Percentiles rank a stretch among this genome's conserved stretches.
Conservation (phyloP, 2,888 invertebrate genomes). For the Ptychoptera albimana region DNA sequence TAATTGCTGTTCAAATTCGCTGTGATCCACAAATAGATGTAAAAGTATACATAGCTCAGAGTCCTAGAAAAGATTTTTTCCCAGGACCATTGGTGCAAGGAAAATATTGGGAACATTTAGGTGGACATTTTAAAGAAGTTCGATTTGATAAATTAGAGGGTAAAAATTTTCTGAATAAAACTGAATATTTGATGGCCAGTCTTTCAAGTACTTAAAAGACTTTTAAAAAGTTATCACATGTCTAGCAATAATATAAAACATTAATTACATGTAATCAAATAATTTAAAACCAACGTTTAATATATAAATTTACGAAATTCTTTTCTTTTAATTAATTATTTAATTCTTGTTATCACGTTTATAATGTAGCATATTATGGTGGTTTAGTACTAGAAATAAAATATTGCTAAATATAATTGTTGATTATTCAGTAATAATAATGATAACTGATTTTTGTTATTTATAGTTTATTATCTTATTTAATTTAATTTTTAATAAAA, state of each 20-base stretch:
- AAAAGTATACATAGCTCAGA: constrained; percentile 78
- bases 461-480: too few relatives aligned
- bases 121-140: constrained; percentile 81
- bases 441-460: too few relatives aligned
- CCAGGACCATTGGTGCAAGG: constrained; percentile 76
- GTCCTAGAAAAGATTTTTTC: constrained; percentile 76
- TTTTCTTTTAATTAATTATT: too few relatives aligned
- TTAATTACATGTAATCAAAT: not conserved
- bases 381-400: too few relatives aligned
- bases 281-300: not conserved
- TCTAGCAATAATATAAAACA: not conserved
- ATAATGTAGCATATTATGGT: too few relatives aligned
- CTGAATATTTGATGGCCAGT: constrained; percentile 85
- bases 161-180: constrained; percentile 88
- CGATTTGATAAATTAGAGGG: constrained; percentile 91
- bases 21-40: constrained; percentile 80
- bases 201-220: constrained; percentile 22
- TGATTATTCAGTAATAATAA: too few relatives aligned
- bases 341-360: too few relatives aligned
- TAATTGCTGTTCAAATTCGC: constrained; percentile 78
- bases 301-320: too few relatives aligned
- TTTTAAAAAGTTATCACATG: constrained; percentile 7
- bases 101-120: constrained; percentile 85
- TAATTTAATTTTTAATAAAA: too few relatives aligned
- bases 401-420: too few relatives aligned